Evolutionary conservation across 2,113 vertebrate genomes (phyloP).

Genomic region (Lepisosteus oculatus): DNA sequence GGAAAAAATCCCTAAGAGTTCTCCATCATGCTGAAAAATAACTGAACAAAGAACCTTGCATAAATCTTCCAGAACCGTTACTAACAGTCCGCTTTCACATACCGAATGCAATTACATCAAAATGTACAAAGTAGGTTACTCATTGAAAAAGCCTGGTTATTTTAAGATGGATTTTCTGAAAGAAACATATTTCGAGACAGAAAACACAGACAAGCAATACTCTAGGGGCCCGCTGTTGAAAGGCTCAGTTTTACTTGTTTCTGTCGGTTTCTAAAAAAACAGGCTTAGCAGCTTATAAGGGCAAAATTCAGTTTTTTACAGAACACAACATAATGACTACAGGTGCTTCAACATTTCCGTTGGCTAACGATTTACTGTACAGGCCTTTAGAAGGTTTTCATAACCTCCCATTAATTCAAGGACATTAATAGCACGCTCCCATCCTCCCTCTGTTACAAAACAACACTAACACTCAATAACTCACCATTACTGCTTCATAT

Average conservation of each 20-base stretch:
- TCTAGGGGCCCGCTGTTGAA: neutral
- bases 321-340: neutral
- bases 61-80: too few species aligned
- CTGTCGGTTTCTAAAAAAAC: neutral
- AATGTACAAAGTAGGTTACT: too few species aligned
- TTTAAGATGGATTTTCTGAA: slow-evolving; percentile 24
- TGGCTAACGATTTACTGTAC: too few species aligned
- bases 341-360: neutral
- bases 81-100: too few species aligned
- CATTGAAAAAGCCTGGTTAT: slow-evolving; percentile 26
- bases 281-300: neutral
- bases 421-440: slow-evolving; percentile 4
- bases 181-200: neutral
- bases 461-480: slow-evolving; percentile 18
- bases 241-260: slow-evolving; percentile 28
- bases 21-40: too few species aligned
- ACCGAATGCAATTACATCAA: too few species aligned
- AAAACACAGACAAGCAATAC: slow-evolving; percentile 12
- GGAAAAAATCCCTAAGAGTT: too few species aligned
- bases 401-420: slow-evolving; percentile 39
- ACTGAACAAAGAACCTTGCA: too few species aligned
- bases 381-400: neutral
- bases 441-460: slow-evolving; percentile 27
- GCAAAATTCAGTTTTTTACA: slow-evolving; percentile 12
- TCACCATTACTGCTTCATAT: neutral